Percentiles rank a stretch among this genome's conserved stretches.
Evolutionary conservation across 1,140 invertebrate genomes (phyloP).

Genomic region (Macrotrachela quadricornifera): DNA sequence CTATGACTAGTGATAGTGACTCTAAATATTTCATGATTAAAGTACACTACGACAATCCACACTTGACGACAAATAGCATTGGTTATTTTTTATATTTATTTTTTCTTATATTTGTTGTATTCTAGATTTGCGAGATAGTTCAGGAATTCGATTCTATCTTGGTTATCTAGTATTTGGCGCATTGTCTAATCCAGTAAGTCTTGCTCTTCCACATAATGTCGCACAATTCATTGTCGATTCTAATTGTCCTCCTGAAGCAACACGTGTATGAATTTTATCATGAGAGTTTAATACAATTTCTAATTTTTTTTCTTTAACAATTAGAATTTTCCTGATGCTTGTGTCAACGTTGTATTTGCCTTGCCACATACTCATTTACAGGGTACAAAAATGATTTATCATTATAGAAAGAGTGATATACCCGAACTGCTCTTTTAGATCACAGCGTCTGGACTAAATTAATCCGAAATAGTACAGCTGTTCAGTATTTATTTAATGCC

Average conservation of each 20-base stretch:
- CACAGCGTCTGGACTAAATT: no score
- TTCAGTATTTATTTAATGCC: no score
- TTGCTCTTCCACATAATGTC: conserved; percentile 1
- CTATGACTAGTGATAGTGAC: conserved; percentile 4
- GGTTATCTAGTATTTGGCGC: conserved; percentile 1
- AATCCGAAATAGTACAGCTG: no score
- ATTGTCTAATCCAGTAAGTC: neutral
- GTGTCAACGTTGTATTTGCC: neutral
- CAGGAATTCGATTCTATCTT: neutral
- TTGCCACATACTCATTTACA: conserved; percentile 6
- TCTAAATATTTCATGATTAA: conserved; percentile 1
- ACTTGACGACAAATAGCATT: neutral
- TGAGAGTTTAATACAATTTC: no score
- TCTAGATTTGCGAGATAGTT: neutral
- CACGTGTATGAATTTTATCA: no score
- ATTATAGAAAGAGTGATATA: no score
- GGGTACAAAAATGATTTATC: no score
- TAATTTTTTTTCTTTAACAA: no score
- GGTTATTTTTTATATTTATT: no score
- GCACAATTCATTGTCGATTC: neutral
- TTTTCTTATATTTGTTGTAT: no score
- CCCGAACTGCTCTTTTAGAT: no score
- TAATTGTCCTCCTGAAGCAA: neutral
- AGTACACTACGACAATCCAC: conserved; percentile 7
- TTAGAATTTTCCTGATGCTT: neutral